Conservation (phyloP, 2,113 vertebrate genomes). For the Macaca nemestrina region DNA sequence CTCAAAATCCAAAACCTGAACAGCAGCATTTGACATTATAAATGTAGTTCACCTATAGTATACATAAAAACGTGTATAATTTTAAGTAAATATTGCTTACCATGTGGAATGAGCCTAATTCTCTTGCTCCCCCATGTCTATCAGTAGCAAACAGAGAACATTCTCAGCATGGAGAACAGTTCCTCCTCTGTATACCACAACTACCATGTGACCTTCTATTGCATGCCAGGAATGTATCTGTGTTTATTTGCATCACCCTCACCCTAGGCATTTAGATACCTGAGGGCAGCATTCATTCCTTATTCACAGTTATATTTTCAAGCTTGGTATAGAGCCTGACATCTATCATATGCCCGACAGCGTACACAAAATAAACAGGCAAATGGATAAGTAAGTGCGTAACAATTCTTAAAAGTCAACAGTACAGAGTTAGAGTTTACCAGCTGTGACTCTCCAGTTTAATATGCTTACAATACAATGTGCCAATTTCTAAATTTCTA, state of each 20-base stretch:
- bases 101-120: neutral
- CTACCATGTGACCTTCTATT: rapidly evolving
- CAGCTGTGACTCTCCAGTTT: neutral
- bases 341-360: rapidly evolving
- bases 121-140: too few species aligned
- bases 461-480: neutral
- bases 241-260: too few species aligned
- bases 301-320: neutral
- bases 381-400: neutral
- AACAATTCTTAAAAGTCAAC: neutral
- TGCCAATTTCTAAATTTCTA: neutral
- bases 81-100: neutral
- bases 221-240: rapidly evolving
- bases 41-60: neutral
- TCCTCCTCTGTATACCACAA: rapidly evolving
- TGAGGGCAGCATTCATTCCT: rapidly evolving
- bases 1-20: neutral
- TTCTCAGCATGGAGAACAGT: rapidly evolving
- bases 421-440: neutral
- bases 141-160: neutral
- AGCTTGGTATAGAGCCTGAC: too few species aligned
- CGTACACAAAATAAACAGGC: rapidly evolving
- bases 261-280: rapidly evolving
- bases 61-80: neutral
- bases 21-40: neutral